Evolutionary conservation across 1,140 invertebrate genomes (phyloP), one percentile per base, ranked within the genome.

Genomic region (Chelonus insularis): DNA sequence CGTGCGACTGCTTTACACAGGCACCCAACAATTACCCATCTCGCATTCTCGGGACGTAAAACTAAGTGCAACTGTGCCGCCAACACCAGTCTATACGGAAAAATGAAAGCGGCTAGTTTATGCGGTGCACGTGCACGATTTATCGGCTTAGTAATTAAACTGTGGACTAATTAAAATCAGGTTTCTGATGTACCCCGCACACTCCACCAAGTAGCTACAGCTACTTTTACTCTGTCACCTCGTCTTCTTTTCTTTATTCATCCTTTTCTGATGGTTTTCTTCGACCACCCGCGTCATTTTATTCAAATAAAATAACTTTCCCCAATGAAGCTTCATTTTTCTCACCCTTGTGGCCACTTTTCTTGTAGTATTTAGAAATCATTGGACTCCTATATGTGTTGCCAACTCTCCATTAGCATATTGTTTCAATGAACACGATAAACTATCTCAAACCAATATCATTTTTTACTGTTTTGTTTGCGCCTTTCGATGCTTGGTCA

Each of bases 121-220:
- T 81, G 78, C 78, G 73, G 77, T 80, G 79, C 79, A 81, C 79
- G 79, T 81, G 79, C 77, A 79, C 79, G 77, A 81, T 81, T 81
- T 81, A 81, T 81, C 79, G 79, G 77, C 76, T 75, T 75, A 80
- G 78, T 81, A 81, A 81, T 81, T 81, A 81, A 81, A 81, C 78
- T 80, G 79, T 78, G 79, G 77, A 81, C 79, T 81, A 81, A 81
- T 81, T 81, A 81, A 81, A 81, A 81, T 81, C 79, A 81, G 79
- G 79, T 81, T 81, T 80, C 77, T 79, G 77, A 80, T 81, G 78
- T 80, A 76, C 75, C 73, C 48, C 36, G 11, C 45, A 18, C 37
- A 21, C 62, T 65, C 67, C 45, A 64, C 64, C 51, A 7, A 29
- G 25, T 60, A 6, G n/a, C n/a, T n/a, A n/a, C n/a, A n/a, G n/a